phyloP scores from a whole-genome alignment of 2,888 invertebrate genomes.

The Gandaritis pyraliata region DNA sequence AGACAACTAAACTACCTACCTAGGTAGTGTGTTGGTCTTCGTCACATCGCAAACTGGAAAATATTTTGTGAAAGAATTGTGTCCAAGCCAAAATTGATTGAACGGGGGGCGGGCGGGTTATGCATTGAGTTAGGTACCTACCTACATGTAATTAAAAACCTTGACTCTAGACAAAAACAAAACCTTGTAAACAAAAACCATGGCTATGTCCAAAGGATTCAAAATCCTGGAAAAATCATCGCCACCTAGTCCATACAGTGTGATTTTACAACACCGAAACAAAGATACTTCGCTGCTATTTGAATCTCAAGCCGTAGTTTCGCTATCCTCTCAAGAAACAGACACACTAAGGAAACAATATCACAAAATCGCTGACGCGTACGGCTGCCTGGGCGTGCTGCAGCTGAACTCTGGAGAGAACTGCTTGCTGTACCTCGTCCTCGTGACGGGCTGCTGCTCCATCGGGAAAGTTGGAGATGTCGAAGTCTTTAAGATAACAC shows the following conservation, averaged over 20 bases:
- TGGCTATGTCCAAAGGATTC: conserved; percentile 98
- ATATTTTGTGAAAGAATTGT: too few species aligned
- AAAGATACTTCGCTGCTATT: conserved; percentile 94
- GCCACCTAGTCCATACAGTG: conserved; percentile 94
- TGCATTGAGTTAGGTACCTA: conserved; percentile 60
- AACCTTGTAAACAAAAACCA: conserved; percentile 71
- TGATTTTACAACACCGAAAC: conserved; percentile 94
- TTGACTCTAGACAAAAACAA: too few species aligned
- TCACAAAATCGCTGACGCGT: conserved; percentile 95
- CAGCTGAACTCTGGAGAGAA: conserved; percentile 94
- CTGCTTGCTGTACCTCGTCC: conserved; percentile 93
- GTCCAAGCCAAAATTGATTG: conserved; percentile 32
- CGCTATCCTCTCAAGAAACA: conserved; percentile 93
- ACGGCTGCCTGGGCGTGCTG: conserved; percentile 97
- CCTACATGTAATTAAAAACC: conserved; percentile 49
- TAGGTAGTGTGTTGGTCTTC: too few species aligned
- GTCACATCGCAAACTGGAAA: too few species aligned
- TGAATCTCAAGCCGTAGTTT: conserved; percentile 96
- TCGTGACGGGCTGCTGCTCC: conserved; percentile 98
- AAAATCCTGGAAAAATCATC: conserved; percentile 95
- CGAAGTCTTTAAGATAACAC: conserved; percentile 97
- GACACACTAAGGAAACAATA: conserved; percentile 95
- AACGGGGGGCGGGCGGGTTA: conserved; percentile 69
- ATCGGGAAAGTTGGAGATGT: conserved; percentile 97
- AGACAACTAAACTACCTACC: too few species aligned